These are phyloP conservation scores for Platorchestia sp. DNA, from an alignment of 1,140 invertebrate genomes.

Conservation along the genomic window DNA sequence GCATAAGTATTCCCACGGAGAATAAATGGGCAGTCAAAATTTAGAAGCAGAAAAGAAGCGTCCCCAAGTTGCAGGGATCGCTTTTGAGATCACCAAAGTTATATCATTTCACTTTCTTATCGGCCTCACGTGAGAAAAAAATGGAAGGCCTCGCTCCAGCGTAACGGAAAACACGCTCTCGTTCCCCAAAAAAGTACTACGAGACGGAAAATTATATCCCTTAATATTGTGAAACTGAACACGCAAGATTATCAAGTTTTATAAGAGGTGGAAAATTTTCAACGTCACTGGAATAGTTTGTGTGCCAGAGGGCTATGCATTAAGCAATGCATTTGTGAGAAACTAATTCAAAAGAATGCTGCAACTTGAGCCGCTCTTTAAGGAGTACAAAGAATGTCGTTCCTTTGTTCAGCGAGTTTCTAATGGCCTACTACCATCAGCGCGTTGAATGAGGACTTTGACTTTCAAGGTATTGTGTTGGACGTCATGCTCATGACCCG, in stretches of 20 bases:
- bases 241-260: neutral
- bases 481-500: neutral
- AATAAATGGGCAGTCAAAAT: neutral
- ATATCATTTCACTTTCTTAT: slow-evolving; percentile 10
- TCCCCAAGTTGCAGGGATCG: neutral
- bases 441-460: neutral
- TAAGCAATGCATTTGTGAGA: neutral
- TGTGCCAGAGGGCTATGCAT: neutral
- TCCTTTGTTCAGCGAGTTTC: neutral
- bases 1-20: neutral
- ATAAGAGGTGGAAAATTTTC: neutral
- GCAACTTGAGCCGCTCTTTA: neutral
- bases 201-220: neutral
- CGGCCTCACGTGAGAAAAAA: neutral
- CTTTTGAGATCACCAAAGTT: neutral
- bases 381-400: neutral
- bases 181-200: neutral
- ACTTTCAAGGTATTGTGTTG: neutral
- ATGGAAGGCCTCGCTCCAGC: neutral
- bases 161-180: neutral
- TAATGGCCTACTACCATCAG: neutral
- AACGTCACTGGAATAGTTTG: neutral
- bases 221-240: neutral
- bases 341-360: neutral
- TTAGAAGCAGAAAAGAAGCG: neutral